Evolutionary conservation across 2,888 invertebrate genomes (phyloP).

Genomic region (Apamea sordens): DNA sequence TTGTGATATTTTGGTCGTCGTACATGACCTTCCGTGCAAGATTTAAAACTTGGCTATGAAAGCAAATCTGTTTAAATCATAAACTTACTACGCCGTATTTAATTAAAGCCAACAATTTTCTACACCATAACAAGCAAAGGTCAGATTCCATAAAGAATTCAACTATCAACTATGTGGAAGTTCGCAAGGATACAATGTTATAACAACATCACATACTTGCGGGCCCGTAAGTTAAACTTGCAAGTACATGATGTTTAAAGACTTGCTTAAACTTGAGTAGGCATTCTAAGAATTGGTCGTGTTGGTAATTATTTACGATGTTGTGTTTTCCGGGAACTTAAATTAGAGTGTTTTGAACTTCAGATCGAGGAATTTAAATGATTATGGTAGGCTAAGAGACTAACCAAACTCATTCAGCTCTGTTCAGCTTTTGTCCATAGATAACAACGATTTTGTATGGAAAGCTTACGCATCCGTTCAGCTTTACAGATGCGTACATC

Average conservation of each 20-base stretch:
- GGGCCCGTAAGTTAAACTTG: conserved; percentile 32
- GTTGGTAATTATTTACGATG: conserved; percentile 21
- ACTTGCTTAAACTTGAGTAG: conserved; percentile 24
- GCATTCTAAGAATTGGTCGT: conserved; percentile 26
- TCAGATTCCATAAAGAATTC: conserved; percentile 48
- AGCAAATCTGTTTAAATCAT: not conserved
- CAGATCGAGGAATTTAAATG: not conserved
- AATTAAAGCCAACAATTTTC: conserved; percentile 19
- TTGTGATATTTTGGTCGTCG: not conserved
- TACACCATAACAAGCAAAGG: conserved; percentile 5
- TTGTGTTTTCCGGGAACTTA: not conserved
- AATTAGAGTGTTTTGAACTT: not conserved
- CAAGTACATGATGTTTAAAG: conserved; percentile 22
- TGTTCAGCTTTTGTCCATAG: too few relatives aligned
- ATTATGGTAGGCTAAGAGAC: not conserved
- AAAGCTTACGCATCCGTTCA: too few relatives aligned
- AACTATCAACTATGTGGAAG: conserved; percentile 43
- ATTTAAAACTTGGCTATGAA: not conserved
- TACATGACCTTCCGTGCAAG: not conserved
- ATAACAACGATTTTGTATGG: too few relatives aligned
- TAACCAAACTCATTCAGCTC: too few relatives aligned
- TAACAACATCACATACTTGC: conserved; percentile 54
- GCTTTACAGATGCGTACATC: too few relatives aligned
- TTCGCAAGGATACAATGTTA: conserved; percentile 33
- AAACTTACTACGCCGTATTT: not conserved